Evolutionary conservation across 2,797 vertebrate species (phyloP), one percentile per base, ranked within the genome.

Genomic region (Pogonophryne albipinna): DNA sequence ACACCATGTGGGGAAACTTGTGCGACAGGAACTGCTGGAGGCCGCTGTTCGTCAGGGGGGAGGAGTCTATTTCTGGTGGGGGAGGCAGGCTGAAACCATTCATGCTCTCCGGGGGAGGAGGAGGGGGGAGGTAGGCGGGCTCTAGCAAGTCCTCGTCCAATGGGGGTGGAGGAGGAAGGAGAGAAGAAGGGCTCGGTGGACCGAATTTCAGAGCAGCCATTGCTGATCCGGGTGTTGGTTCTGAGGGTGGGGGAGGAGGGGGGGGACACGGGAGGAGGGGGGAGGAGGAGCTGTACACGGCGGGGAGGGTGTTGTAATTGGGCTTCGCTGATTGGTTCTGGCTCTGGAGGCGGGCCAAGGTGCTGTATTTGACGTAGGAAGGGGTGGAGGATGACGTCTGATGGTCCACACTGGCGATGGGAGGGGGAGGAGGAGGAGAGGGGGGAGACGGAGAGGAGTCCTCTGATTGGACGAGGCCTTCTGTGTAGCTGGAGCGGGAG

Each of bases 321-420:
- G 95, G 93, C 79, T 96, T 97, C 15, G 82, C 59, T 0, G 89
- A 52, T 60, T 94, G 94, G 74, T 62, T 87, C 66, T 96, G 96
- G 27, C 90, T 94, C 86, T 98, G 97, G 74, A 97, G 85, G 47
- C 95, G 94, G 41, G 97, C 94, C 79, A 98, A 94, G 0, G 97
- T 98, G 93, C 97, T 98, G 93, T 97, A 98, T 83, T 97, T 98
- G 47, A 96, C 92, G 12, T 97, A 97, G 16, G 95, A 84, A 7
- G 95, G 78, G 83, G 19, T 85, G 53, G 6, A 85, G 15, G 65
- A 90, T 57, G 27, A 27, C 27, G 85, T 80, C 89, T 88, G 96
- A 86, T 74, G 95, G 86, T 3, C 90, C 85, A 27, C 86, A 72
- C 0, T 93, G 58, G 0, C 90, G 57, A 0, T 78, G 19, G 0